A percentile compares a stretch with the other conserved stretches of the same genome.
Conservation (phyloP, 2,888 invertebrate genomes). For the Parascotia fuliginaria region DNA sequence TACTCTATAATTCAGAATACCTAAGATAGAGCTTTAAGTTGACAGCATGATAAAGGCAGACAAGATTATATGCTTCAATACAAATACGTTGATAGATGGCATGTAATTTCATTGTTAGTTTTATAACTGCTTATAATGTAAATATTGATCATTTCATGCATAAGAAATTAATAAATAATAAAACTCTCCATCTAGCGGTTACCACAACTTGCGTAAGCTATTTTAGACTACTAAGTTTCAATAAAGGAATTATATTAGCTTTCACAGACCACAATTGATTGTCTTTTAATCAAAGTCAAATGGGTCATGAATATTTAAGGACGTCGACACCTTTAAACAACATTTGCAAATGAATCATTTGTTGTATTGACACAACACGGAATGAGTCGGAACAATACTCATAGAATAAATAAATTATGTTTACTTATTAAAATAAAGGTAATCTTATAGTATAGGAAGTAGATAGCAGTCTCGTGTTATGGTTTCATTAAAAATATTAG, state of each 20-base stretch:
- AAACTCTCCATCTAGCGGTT: conserved; percentile 13
- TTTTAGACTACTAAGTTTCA: conserved; percentile 32
- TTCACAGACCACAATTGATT: conserved; percentile 47
- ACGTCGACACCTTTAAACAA: conserved; percentile 28
- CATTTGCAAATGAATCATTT: conserved; percentile 35
- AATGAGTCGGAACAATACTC: conserved; percentile 2
- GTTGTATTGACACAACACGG: conserved; percentile 19
- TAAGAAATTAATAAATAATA: conserved; percentile 19
- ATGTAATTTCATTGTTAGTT: too few species aligned
- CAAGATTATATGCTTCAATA: too few species aligned
- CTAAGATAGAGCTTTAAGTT: too few species aligned
- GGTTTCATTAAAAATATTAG: too few species aligned
- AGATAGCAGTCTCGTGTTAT: not conserved
- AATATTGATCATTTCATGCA: too few species aligned
- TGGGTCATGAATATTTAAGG: conserved; percentile 33
- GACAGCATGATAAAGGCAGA: too few species aligned
- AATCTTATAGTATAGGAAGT: not conserved
- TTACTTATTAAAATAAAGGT: not conserved
- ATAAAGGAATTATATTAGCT: conserved; percentile 39
- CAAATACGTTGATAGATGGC: too few species aligned
- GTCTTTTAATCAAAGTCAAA: conserved; percentile 38
- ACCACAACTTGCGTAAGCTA: conserved; percentile 21
- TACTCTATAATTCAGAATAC: not conserved
- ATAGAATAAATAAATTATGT: not conserved
- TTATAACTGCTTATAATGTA: too few species aligned